Evolutionary conservation across 2,797 vertebrate genomes (phyloP).

Genomic region (Sebastes matsubarae): DNA sequence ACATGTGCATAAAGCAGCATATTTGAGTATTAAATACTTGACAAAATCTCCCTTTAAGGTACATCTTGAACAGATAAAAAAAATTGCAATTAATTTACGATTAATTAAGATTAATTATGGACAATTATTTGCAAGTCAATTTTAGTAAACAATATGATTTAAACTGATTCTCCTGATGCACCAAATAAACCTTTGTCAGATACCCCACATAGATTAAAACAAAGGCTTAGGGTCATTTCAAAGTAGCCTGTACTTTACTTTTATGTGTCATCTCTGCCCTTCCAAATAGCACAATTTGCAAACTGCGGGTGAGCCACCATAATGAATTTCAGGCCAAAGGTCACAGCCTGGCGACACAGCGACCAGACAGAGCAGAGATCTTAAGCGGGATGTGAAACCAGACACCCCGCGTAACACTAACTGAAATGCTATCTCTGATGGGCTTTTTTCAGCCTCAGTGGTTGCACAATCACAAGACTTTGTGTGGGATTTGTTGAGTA

Average conservation of each 20-base stretch:
- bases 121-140: not conserved
- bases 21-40: too few relatives aligned
- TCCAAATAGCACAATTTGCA: not conserved
- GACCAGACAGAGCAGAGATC: constrained; percentile 54
- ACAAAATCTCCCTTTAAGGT: too few relatives aligned
- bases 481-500: not conserved
- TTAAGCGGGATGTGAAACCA: constrained; percentile 50
- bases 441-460: constrained; percentile 43
- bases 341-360: constrained; percentile 61
- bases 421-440: constrained; percentile 31
- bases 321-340: constrained; percentile 61
- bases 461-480: constrained; percentile 28
- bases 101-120: too few relatives aligned
- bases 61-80: too few relatives aligned
- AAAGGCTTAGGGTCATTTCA: not conserved
- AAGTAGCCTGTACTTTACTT: not conserved
- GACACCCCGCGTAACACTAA: constrained; percentile 42
- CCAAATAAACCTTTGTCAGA: not conserved
- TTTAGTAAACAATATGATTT: not conserved
- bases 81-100: too few relatives aligned
- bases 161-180: not conserved
- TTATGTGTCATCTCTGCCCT: not conserved
- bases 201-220: not conserved
- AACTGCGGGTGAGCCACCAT: constrained; percentile 38
- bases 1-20: too few relatives aligned